Conservation (phyloP, 2,888 invertebrate species). For the Schrankia costaestrigalis region DNA sequence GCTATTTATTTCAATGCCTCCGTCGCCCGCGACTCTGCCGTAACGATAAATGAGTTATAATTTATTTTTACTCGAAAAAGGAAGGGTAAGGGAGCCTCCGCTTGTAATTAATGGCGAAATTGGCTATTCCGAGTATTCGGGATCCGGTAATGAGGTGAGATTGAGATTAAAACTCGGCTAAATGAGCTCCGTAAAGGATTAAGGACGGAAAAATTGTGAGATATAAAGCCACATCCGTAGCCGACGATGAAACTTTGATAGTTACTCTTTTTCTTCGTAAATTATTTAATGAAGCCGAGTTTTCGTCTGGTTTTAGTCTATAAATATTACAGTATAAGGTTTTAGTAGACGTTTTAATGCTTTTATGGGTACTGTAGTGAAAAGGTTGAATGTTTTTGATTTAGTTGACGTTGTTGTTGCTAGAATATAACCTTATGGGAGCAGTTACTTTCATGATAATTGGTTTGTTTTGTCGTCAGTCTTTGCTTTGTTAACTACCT, state of each 20-base stretch:
- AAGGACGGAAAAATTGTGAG: constrained; percentile 53
- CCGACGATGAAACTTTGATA: constrained; percentile 44
- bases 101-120: constrained; percentile 77
- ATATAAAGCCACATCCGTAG: constrained; percentile 43
- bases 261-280: constrained; percentile 36
- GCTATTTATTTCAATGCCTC: constrained; percentile 62
- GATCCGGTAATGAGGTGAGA: constrained; percentile 77
- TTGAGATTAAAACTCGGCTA: constrained; percentile 77
- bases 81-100: constrained; percentile 63
- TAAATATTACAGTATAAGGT: constrained; percentile 18
- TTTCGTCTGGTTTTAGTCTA: constrained; percentile 22
- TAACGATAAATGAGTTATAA: constrained; percentile 78
- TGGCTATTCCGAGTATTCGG: constrained; percentile 78
- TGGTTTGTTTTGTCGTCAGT: constrained; percentile 5
- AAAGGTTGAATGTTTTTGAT: constrained; percentile 5
- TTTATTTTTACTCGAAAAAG: constrained; percentile 79
- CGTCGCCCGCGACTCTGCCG: constrained; percentile 43
- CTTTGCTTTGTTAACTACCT: not conserved
- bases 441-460: constrained; percentile 1
- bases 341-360: constrained; percentile 3
- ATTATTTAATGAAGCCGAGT: constrained; percentile 39
- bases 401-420: not conserved
- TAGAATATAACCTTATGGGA: not conserved
- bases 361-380: constrained; percentile 8
- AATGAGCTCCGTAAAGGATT: constrained; percentile 72